phyloP scores from a whole-genome alignment of 2,113 vertebrate species.

The Azemiops feae region DNA sequence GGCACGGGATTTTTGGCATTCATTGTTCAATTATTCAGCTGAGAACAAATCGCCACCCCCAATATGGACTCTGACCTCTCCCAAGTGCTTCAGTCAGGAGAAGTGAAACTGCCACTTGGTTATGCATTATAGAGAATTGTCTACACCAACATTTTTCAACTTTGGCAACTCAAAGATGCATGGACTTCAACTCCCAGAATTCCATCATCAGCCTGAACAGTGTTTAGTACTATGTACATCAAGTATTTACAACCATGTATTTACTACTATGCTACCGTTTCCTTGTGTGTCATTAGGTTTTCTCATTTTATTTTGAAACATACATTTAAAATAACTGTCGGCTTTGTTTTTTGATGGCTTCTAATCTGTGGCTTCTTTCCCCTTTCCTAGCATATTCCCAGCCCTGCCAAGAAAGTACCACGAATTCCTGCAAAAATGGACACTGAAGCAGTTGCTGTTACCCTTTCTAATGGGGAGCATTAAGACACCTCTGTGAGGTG shows the following conservation, averaged over 20 bases:
- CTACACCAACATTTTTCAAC: neutral
- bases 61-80: neutral
- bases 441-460: slow-evolving; percentile 76
- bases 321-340: neutral
- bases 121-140: neutral
- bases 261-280: neutral
- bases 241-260: neutral
- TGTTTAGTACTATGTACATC: neutral
- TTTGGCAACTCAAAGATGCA: neutral
- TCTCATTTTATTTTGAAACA: neutral
- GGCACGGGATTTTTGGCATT: neutral
- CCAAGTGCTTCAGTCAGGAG: neutral
- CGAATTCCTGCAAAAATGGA: slow-evolving; percentile 82
- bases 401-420: slow-evolving; percentile 95
- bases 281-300: neutral
- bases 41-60: neutral
- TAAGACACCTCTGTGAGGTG: slow-evolving; percentile 71
- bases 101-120: neutral
- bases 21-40: neutral
- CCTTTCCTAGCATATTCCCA: slow-evolving; percentile 84
- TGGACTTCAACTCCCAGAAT: neutral
- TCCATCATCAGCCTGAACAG: neutral
- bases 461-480: slow-evolving; percentile 82
- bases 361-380: slow-evolving; percentile 1
- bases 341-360: neutral